Evolutionary conservation across 1,140 invertebrate species (phyloP), one percentile per base, ranked within the genome.

Genomic region (Cydia fagiglandana): DNA sequence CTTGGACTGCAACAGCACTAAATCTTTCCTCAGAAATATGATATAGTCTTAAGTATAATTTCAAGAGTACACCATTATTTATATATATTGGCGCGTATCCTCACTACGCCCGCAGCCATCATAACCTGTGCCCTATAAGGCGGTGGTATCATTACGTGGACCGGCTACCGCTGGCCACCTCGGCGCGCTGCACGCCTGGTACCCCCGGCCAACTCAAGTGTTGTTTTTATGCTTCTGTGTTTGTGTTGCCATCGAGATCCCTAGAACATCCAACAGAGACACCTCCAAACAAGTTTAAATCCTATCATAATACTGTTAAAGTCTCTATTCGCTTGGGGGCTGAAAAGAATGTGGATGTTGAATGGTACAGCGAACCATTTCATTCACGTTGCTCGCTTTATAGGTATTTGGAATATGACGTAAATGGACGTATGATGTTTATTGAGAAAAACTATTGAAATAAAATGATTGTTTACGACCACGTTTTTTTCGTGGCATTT

Each of bases 91-190:
- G 7, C 17, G 56, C 56, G 56, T 61, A 87, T 90, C 87, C 88
- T 86, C 75, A 80, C 13, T 83, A 82, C 73, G 77, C 75, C 79
- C 61, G 76, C 82, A 81, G 81, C 78, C 84, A 83, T 89, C 86
- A 88, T 89, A 88, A 86, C 82, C 82, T 78, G 80, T 77, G 87
- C 88, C 88, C 85, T 89, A 90, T 84, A 91, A 88, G 89, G 88
- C 81, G 84, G 78, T 88, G 83, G 87, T 90, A 86, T 91, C 89
- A 89, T 89, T 89, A 89, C 83, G n/a, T 76, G 73, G 82, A 88
- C 88, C 87, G 84, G 83, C 85, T 84, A 86, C 85, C 81, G 84
- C 64, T 80, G 79, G 83, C 89, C 86, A 78, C 85, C 84, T 78
- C 81, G 73, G 74, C 64, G 68, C 78, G 64, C 84, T 88, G 86